Conservation (phyloP, 2,888 invertebrate species). For the Patella depressa region DNA sequence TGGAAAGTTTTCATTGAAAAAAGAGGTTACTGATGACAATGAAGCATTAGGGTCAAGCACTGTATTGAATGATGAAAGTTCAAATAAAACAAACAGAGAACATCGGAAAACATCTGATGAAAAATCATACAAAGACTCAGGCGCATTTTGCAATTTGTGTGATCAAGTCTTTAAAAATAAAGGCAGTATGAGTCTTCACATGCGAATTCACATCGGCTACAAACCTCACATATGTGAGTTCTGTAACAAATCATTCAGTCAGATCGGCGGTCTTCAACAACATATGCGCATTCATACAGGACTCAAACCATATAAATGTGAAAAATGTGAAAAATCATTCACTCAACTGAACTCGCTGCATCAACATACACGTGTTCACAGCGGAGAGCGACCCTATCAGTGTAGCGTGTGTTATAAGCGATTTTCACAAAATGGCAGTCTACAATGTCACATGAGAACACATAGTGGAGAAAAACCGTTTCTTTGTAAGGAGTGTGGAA, state of each 20-base stretch:
- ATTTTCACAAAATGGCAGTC: constrained; percentile 3
- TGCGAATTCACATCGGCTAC: constrained; percentile 7
- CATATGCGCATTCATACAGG: constrained; percentile 14
- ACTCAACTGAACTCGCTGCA: not conserved
- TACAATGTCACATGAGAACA: constrained; percentile 11
- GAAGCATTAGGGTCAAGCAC: too few species aligned
- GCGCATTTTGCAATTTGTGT: constrained; percentile 3
- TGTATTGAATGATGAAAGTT: too few species aligned
- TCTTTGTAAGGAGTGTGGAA: constrained; percentile 13
- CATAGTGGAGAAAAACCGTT: constrained; percentile 11
- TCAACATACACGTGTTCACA: not conserved
- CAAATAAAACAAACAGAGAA: too few species aligned
- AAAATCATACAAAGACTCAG: too few species aligned
- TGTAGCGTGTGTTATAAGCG: not conserved
- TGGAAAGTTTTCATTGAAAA: too few species aligned
- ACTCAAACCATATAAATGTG: constrained; percentile 7
- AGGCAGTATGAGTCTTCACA: constrained; percentile 1
- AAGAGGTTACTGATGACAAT: too few species aligned
- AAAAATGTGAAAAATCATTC: constrained; percentile 8
- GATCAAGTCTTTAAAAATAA: constrained; percentile 10
- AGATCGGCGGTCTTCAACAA: not conserved
- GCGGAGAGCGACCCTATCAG: not conserved
- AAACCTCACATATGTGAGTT: constrained; percentile 5
- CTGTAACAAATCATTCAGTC: constrained; percentile 6
- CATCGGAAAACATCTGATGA: too few species aligned